Evolutionary conservation across 2,888 invertebrate species (phyloP), one percentile per base, ranked within the genome.

Genomic region (Pterostichus niger): DNA sequence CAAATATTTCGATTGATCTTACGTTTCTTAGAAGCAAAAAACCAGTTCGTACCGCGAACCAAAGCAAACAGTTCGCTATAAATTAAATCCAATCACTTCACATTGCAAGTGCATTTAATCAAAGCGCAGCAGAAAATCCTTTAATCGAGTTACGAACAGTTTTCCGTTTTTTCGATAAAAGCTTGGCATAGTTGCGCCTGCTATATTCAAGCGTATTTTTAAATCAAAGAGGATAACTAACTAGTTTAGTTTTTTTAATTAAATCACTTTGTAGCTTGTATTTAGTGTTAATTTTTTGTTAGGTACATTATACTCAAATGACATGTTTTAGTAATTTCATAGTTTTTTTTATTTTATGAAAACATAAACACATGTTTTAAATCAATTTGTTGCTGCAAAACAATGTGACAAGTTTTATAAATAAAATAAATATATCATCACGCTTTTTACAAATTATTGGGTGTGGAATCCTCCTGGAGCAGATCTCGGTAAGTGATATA

Each of bases 121-220:
- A 49, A 49, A 49, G 10, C 49, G 49, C 10, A 11, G 49, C 49
- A 49, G 49, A 49, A 2, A 49, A 49, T n/a, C 49, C 49, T 49
- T 49, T 49, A 49, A 49, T 49, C 49, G 49, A 49, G 49, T 49
- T 49, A 49, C 13, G n/a, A 49, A 49, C 49, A 49, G 49, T n/a
- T 49, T 49, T 49, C 49, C 49, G 49, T 49, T 49, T 49, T 49
- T 49, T 49, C n/a, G 11, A n/a, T 11, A 11, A 49, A 49, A 49
- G 49, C 49, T 49, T 11, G 49, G n/a, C n/a, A 49, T 49, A 49
- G 49, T 49, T 2, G 7, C 40, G 40, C 40, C 40, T 49, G 49
- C 49, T 10, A 49, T 9, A 49, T 49, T 49, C 10, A 2, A 49
- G n/a, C 49, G 49, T 49, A n/a, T 49, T 13, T 49, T 40, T 40